Evolutionary conservation across 2,797 vertebrate species (phyloP), one percentile per base, ranked within the genome.

Genomic region (Enteromius mattozi): DNA sequence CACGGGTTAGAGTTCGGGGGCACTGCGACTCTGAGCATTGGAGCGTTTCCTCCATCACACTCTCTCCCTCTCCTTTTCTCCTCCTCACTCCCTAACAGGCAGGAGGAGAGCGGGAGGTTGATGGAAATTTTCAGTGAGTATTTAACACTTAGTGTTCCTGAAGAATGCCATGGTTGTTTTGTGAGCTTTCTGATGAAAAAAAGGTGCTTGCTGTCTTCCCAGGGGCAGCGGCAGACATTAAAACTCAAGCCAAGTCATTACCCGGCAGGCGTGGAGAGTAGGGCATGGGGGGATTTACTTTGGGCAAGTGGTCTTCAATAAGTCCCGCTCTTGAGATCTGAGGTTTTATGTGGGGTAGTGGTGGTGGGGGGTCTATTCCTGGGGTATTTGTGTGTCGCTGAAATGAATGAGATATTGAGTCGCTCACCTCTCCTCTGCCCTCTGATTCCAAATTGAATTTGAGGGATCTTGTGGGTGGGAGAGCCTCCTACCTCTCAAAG

Each of bases 401-500:
- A 84, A 88, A 81, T 85, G 83, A 84, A 89, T 87, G 66, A 86
- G 84, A 87, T 87, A 89, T 89, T 71, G 87, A 87, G 84, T 81
- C 61, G 30, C 86, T 85, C 86, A 87, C 80, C 74, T 86, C 79
- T 86, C 66, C 81, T 75, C 59, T 85, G 87, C 88, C 82, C 90
- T 91, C 85, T 89, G 81, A 88, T 87, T 94, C 90, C 91, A 95
- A 94, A 95, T 92, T 95, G 90, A 94, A 95, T 94, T 91, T 92
- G 88, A 91, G 89, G 88, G 91, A 85, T 89, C 84, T 78, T 81
- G 83, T 77, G 82, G 85, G 85, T 87, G 93, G 92, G 94, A 93
- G 91, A 16, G 37, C 92, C 45, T 87, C 82, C 91, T 92, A 92
- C 93, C 93, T 92, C 88, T 83, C 90, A 93, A 92, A 93, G 91